A percentile compares a stretch with the other conserved stretches of the same genome.
Conservation (phyloP, 2,888 invertebrate species). For the Diploptera punctata region DNA sequence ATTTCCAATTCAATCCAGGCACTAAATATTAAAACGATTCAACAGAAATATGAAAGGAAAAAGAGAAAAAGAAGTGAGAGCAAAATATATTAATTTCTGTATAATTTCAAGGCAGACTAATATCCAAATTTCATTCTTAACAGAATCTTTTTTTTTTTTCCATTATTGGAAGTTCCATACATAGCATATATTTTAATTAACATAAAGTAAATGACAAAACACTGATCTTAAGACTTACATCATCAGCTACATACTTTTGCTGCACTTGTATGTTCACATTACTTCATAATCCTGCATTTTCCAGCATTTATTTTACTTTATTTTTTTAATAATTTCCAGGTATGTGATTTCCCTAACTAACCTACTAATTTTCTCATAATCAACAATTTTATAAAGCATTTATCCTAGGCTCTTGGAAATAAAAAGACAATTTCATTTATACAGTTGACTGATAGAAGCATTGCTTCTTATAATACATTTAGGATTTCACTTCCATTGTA, state of each 20-base stretch:
- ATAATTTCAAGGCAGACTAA: no score
- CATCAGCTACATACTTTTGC: background rate
- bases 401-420: background rate
- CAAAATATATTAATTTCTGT: no score
- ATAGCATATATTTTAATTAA: no score
- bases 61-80: no score
- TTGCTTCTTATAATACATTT: background rate
- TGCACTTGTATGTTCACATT: background rate
- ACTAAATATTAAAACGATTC: no score
- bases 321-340: background rate
- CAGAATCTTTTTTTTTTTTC: no score
- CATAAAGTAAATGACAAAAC: no score
- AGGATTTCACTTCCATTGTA: background rate
- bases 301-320: background rate
- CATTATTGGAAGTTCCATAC: no score
- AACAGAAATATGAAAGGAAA: no score
- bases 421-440: background rate
- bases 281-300: background rate
- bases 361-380: background rate
- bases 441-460: conserved; percentile 6
- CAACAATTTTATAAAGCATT: background rate
- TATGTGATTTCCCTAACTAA: background rate
- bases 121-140: no score
- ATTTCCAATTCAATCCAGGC: no score
- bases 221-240: background rate